Evolutionary conservation across 2,888 invertebrate genomes (phyloP), one percentile per base, ranked within the genome.

Genomic region (Hermaeophaga mercurialis): DNA sequence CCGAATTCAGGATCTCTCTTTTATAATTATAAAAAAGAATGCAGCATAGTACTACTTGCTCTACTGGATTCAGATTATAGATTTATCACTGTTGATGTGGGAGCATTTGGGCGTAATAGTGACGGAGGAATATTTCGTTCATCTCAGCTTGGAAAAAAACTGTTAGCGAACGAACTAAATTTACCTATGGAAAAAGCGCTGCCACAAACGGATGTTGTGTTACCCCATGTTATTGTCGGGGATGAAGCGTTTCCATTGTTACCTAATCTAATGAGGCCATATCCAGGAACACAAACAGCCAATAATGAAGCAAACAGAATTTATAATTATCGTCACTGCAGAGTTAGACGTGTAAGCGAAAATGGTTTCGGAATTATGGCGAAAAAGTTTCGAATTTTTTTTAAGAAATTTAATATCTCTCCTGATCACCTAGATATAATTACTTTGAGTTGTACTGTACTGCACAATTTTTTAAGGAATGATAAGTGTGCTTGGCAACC

Each of bases 71-170:
- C 62, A 19, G 41, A 57, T 9, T 61, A 49, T 19, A 54, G 48
- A 48, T 62, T 61, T 45, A 61, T 57, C 12, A 36, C 52, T 17
- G 54, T 65, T 28, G 61, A 63, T 41, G 57, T 65, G 11, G 64
- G 61, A n/a, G n/a, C n/a, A n/a, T n/a, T n/a, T n/a, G n/a, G n/a
- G n/a, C 36, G 52, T 22, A 54, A 61, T 14, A 56, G 56, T 18
- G 65, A 60, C 41, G 60, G 58, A 14, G 59, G 61, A 18, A 60
- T 65, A 12, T 62, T 63, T 46, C 17, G 28, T 22, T 39, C 14
- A 3, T 63, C 63, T 1, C 12, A 41, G n/a, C 14, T 63, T 3
- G 61, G 59, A 36, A 56, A 48, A 54, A 34, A 45, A 43, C 14
- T 63, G 12, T 8, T 28, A 1, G 44, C 12, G 5, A 53, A 49